Evolutionary conservation across 2,113 vertebrate species (phyloP).

Genomic region (Octodon degus): DNA sequence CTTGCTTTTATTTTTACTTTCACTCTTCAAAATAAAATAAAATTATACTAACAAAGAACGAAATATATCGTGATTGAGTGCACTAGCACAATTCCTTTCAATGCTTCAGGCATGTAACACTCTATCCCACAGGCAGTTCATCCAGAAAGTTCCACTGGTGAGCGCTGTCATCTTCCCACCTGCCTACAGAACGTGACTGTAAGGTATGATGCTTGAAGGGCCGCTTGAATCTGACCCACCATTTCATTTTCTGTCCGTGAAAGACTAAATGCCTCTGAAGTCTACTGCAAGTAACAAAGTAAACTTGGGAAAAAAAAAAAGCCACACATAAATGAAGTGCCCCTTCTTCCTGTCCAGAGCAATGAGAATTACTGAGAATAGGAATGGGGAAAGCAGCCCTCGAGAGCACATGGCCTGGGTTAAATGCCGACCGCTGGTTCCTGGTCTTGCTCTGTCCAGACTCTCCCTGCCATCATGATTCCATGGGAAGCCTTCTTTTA

Average conservation of each 20-base stretch:
- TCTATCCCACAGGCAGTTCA: neutral
- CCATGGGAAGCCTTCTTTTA: neutral
- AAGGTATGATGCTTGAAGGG: neutral
- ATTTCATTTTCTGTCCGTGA: slow-evolving; percentile 36
- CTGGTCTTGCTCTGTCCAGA: neutral
- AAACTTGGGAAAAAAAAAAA: neutral
- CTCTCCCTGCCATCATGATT: too few relatives aligned
- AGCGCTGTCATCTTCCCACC: neutral
- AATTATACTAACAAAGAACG: neutral
- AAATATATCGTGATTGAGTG: slow-evolving; percentile 37
- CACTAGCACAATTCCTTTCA: slow-evolving; percentile 30
- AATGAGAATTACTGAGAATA: neutral
- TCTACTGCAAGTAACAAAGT: neutral
- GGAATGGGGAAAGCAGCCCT: neutral
- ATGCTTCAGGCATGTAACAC: slow-evolving; percentile 12
- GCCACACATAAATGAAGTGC: neutral
- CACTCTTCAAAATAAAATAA: too few relatives aligned
- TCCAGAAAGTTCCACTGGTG: neutral
- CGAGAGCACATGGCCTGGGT: neutral
- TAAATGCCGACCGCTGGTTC: neutral
- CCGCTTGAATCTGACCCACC: neutral
- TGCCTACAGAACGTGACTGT: neutral
- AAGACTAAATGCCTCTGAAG: neutral
- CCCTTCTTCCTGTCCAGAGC: neutral
- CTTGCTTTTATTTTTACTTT: too few relatives aligned